Percentiles rank a stretch among this genome's conserved stretches.
Conservation (phyloP, 2,888 invertebrate genomes). For the Rhagonycha lutea region DNA sequence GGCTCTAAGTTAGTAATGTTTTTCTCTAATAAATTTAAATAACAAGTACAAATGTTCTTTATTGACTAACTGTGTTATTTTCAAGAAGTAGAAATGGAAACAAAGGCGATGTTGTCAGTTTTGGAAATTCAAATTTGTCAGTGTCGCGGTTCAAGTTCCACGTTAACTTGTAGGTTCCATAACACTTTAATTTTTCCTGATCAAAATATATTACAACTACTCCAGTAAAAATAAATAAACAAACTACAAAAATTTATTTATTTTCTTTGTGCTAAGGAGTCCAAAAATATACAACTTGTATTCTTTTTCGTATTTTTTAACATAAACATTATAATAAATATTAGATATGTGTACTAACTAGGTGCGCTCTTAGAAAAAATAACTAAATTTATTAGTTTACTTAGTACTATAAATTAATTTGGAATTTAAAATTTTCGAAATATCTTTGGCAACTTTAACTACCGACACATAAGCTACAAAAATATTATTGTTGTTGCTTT, state of each 20-base stretch:
- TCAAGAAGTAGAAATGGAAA: too few species aligned
- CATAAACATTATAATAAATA: neutral
- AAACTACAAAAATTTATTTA: neutral
- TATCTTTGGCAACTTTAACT: neutral
- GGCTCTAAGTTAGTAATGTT: neutral
- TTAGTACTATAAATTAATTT: neutral
- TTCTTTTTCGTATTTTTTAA: neutral
- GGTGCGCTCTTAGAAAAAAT: neutral
- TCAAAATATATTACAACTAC: too few species aligned
- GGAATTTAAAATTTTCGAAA: neutral
- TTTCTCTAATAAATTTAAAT: neutral
- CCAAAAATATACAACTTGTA: neutral
- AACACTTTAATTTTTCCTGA: too few species aligned
- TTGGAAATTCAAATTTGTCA: too few species aligned
- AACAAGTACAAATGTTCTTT: neutral
- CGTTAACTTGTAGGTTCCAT: too few species aligned
- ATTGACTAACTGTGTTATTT: neutral
- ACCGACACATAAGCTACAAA: neutral
- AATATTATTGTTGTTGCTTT: slow-evolving; percentile 2
- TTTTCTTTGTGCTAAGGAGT: neutral
- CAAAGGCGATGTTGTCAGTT: too few species aligned
- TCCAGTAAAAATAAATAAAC: neutral
- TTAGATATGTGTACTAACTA: neutral
- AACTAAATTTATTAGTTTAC: neutral
- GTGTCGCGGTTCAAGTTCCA: too few species aligned